phyloP scores from a whole-genome alignment of 2,797 vertebrate species.

The Microhierax caerulescens region DNA sequence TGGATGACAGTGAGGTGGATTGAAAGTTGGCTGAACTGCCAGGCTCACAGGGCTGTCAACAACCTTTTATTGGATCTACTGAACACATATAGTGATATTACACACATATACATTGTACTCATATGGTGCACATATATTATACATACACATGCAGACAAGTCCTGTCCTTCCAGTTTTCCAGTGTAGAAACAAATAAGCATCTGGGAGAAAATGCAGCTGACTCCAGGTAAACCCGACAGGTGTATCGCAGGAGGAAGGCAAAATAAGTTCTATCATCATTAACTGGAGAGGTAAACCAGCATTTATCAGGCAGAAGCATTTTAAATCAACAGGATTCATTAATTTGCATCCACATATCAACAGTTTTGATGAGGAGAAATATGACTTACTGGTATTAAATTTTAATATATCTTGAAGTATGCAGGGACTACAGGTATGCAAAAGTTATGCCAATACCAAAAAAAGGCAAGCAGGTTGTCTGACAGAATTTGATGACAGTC shows the following conservation, averaged over 20 bases:
- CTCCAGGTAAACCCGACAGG: background rate
- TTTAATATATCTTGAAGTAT: background rate
- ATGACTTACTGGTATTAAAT: background rate
- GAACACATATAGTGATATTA: background rate
- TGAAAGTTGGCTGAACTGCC: background rate
- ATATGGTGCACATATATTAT: background rate
- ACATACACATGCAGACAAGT: too few relatives aligned
- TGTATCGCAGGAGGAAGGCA: background rate
- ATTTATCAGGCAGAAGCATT: background rate
- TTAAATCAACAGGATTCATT: background rate
- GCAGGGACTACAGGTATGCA: background rate
- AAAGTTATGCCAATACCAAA: background rate
- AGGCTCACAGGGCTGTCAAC: background rate
- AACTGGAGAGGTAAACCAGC: background rate
- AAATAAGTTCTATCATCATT: background rate
- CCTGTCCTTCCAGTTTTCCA: background rate
- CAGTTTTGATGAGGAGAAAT: background rate
- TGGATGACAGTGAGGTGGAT: background rate
- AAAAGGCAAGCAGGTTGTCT: background rate
- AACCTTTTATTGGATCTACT: background rate
- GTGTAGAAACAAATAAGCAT: background rate
- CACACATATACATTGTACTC: background rate
- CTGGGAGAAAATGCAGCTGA: background rate
- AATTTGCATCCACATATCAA: background rate
- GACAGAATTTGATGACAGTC: background rate